Percentiles rank a stretch among this genome's conserved stretches.
Evolutionary conservation across 1,140 invertebrate species (phyloP).

Genomic region (Araneus ventricosus): DNA sequence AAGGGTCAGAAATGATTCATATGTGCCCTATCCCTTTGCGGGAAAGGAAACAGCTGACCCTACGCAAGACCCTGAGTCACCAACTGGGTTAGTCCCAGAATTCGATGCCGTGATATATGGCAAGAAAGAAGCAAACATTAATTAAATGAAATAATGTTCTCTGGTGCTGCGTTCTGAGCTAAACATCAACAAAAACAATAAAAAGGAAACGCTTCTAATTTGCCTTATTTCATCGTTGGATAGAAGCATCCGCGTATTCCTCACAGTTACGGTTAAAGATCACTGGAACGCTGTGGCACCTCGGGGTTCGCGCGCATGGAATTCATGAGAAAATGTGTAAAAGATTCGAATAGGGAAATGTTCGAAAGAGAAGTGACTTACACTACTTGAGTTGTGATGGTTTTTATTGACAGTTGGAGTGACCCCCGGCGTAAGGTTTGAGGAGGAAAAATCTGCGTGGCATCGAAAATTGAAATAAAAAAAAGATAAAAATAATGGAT

Average conservation of each 20-base stretch:
- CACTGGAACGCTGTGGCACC: not conserved
- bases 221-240: slow-evolving; percentile 1
- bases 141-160: not conserved
- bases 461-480: not conserved
- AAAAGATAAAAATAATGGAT: not conserved
- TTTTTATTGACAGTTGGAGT: not conserved
- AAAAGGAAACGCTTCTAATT: not conserved
- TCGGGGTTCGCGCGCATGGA: not conserved
- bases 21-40: not conserved
- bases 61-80: not conserved
- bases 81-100: not conserved
- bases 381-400: not conserved
- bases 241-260: not conserved
- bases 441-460: not conserved
- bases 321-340: not conserved
- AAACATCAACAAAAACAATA: not conserved
- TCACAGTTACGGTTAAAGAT: slow-evolving; percentile 21
- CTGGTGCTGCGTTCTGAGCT: not conserved
- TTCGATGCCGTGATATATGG: not conserved
- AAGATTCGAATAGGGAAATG: not conserved
- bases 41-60: not conserved
- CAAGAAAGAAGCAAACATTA: not conserved
- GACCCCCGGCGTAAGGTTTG: not conserved
- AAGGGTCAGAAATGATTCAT: too few species aligned
- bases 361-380: not conserved